phyloP scores from a whole-genome alignment of 2,888 invertebrate genomes.

The Brachyopa scutellaris region DNA sequence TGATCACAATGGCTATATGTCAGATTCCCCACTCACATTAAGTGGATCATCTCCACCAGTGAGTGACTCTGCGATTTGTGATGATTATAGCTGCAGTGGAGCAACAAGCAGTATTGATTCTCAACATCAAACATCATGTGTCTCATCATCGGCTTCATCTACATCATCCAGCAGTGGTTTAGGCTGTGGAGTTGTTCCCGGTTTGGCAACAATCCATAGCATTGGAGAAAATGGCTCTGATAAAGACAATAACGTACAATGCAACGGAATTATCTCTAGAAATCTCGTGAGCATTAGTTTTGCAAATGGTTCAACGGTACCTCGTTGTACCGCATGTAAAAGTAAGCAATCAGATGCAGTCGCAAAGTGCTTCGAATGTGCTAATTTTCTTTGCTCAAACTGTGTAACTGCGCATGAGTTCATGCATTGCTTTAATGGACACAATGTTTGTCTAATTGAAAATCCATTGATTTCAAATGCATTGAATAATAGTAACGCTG shows the following conservation, averaged over 20 bases:
- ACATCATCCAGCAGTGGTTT: conserved; percentile 82
- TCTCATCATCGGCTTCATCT: conserved; percentile 79
- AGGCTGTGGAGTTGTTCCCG: conserved; percentile 82
- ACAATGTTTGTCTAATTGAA: conserved; percentile 88
- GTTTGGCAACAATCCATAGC: conserved; percentile 36
- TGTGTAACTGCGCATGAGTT: conserved; percentile 99
- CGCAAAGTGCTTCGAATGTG: conserved; percentile 97
- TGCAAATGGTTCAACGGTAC: conserved; percentile 82
- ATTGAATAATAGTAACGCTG: conserved; percentile 66
- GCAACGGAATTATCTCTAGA: conserved; percentile 72
- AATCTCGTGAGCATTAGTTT: conserved; percentile 81
- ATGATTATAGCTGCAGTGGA: conserved; percentile 83
- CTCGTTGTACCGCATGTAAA: conserved; percentile 97
- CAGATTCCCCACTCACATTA: conserved; percentile 90
- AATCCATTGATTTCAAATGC: conserved; percentile 76
- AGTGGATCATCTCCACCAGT: conserved; percentile 94
- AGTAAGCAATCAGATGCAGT: conserved; percentile 96
- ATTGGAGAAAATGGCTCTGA: conserved; percentile 46
- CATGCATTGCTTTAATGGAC: conserved; percentile 99
- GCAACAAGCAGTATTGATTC: conserved; percentile 78
- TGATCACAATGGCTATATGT: conserved; percentile 90
- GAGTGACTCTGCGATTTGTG: conserved; percentile 92
- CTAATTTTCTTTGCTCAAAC: conserved; percentile 96
- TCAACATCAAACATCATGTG: conserved; percentile 80
- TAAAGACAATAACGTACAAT: conserved; percentile 70